Percentiles rank a stretch among this genome's conserved stretches.
Conservation (phyloP, 1,140 invertebrate genomes). For the Zeugodacus cucurbitae region DNA sequence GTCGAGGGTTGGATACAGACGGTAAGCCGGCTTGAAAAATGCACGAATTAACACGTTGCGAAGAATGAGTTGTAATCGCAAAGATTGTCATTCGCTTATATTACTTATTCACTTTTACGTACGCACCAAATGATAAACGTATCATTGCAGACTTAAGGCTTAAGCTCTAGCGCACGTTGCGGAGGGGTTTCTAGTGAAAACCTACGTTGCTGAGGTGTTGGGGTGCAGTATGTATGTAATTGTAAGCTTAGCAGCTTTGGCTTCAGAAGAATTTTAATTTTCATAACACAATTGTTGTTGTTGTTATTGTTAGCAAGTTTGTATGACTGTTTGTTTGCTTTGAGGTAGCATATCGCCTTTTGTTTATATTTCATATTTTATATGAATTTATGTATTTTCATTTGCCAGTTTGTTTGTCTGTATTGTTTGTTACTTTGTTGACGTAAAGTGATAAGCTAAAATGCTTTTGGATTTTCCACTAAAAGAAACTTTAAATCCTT, state of each 20-base stretch:
- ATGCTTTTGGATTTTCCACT: conserved; percentile 15
- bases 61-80: background rate
- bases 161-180: background rate
- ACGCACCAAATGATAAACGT: background rate
- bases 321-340: background rate
- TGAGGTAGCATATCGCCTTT: background rate
- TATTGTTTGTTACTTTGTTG: background rate
- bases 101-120: background rate
- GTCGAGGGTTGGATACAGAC: background rate
- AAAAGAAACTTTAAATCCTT: conserved; percentile 19
- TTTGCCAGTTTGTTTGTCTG: background rate
- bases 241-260: background rate
- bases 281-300: background rate
- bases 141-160: background rate
- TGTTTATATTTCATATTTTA: background rate
- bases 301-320: background rate
- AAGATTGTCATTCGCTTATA: background rate
- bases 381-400: background rate
- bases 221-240: background rate
- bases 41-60: background rate
- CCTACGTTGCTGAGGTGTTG: background rate
- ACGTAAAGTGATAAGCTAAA: background rate
- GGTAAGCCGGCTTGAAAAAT: background rate
- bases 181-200: background rate
- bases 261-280: background rate